phyloP scores from a whole-genome alignment of 2,797 vertebrate genomes.

The Lagocephalus sceleratus region DNA sequence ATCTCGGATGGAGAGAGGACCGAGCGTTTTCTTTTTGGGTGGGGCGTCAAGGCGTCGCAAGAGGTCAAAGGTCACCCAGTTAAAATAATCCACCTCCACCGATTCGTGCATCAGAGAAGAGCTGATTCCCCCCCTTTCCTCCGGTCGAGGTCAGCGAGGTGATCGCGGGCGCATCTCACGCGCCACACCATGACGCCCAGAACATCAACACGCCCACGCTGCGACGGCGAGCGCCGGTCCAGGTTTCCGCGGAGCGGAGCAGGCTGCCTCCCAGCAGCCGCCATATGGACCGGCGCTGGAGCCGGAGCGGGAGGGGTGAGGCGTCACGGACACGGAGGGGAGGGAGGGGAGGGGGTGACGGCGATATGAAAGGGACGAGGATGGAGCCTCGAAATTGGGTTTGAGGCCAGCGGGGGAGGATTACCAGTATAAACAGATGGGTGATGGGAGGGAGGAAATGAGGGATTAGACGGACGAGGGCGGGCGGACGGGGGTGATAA shows the following conservation, averaged over 20 bases:
- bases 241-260: slow-evolving; percentile 64
- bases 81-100: background rate
- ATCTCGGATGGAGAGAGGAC: background rate
- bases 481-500: too few relatives aligned
- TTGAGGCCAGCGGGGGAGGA: background rate
- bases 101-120: background rate
- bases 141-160: slow-evolving; percentile 1
- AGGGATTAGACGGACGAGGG: background rate
- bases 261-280: slow-evolving; percentile 73
- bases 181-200: slow-evolving; percentile 36
- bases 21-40: slow-evolving; percentile 20
- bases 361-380: background rate
- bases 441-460: too few relatives aligned
- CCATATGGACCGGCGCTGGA: slow-evolving; percentile 76
- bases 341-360: background rate
- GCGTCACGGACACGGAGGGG: background rate
- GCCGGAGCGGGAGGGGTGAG: slow-evolving; percentile 29
- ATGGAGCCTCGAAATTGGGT: background rate
- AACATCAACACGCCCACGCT: slow-evolving; percentile 28
- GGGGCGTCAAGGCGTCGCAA: background rate
- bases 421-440: background rate
- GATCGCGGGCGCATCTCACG: slow-evolving; percentile 3
- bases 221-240: slow-evolving; percentile 49
- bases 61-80: slow-evolving; percentile 9
- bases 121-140: too few relatives aligned